phyloP scores from a whole-genome alignment of 2,797 vertebrate species.

The Balearica regulorum region DNA sequence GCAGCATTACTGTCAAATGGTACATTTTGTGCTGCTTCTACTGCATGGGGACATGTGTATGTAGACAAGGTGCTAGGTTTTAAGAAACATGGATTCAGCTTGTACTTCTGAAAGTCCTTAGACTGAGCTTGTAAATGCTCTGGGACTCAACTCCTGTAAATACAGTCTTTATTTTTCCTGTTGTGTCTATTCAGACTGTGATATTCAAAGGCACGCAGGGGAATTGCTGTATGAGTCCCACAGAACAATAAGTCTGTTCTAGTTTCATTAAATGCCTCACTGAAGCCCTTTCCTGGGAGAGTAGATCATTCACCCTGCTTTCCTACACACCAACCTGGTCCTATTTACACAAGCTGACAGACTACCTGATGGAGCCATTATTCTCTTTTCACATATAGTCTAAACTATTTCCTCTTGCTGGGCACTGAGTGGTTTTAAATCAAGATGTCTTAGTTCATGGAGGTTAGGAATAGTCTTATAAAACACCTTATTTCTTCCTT shows the following conservation, averaged over 20 bases:
- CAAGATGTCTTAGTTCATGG: slow-evolving; percentile 32
- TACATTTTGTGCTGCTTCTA: neutral
- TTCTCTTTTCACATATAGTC: slow-evolving; percentile 48
- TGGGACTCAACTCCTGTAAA: neutral
- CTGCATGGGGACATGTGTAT: neutral
- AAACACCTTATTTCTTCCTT: slow-evolving; percentile 35
- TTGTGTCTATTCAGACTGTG: slow-evolving; percentile 8
- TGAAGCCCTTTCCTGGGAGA: slow-evolving; percentile 59
- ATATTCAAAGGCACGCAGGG: neutral
- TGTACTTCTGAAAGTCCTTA: neutral
- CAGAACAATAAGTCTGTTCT: slow-evolving; percentile 25
- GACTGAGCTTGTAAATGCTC: neutral
- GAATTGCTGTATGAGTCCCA: neutral
- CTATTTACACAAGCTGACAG: slow-evolving; percentile 54
- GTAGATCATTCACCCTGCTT: slow-evolving; percentile 14
- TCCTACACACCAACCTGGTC: neutral
- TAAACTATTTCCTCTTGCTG: slow-evolving; percentile 54
- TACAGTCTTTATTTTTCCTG: neutral
- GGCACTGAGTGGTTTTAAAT: slow-evolving; percentile 53
- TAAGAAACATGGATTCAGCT: neutral
- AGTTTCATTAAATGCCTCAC: slow-evolving; percentile 31
- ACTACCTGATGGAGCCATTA: slow-evolving; percentile 61
- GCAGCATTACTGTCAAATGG: neutral
- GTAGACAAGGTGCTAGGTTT: neutral
- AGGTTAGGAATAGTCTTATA: neutral